Evolutionary conservation across 2,113 vertebrate genomes (phyloP).

Genomic region (Baryphthengus martii): DNA sequence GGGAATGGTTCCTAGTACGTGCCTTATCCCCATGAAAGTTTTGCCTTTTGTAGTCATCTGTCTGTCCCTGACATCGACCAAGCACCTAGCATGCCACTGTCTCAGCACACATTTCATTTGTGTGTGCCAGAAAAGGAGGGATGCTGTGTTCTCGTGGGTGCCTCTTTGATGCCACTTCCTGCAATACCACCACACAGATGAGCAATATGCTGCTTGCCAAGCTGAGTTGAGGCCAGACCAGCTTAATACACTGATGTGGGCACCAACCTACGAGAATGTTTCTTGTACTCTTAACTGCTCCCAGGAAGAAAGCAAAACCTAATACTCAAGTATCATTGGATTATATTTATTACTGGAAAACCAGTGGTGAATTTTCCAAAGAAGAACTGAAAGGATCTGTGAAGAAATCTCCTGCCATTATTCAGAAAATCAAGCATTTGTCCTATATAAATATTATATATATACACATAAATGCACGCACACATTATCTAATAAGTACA

Average conservation of each 20-base stretch:
- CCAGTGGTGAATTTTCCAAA: background rate
- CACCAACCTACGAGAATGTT: rapidly evolving
- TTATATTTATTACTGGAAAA: background rate
- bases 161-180: background rate
- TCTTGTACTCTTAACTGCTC: background rate
- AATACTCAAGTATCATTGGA: background rate
- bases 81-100: background rate
- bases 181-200: background rate
- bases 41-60: background rate
- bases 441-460: background rate
- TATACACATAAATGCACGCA: background rate
- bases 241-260: rapidly evolving
- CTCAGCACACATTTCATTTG: background rate
- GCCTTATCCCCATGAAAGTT: background rate
- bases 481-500: background rate
- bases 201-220: background rate
- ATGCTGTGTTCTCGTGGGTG: background rate
- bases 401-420: background rate
- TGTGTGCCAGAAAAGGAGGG: background rate
- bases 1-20: rapidly evolving
- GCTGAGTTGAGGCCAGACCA: background rate
- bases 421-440: background rate
- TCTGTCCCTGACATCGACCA: background rate
- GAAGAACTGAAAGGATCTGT: background rate
- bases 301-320: background rate